Conservation (phyloP, 2,888 invertebrate species). For the Ganaspis brasiliensis region DNA sequence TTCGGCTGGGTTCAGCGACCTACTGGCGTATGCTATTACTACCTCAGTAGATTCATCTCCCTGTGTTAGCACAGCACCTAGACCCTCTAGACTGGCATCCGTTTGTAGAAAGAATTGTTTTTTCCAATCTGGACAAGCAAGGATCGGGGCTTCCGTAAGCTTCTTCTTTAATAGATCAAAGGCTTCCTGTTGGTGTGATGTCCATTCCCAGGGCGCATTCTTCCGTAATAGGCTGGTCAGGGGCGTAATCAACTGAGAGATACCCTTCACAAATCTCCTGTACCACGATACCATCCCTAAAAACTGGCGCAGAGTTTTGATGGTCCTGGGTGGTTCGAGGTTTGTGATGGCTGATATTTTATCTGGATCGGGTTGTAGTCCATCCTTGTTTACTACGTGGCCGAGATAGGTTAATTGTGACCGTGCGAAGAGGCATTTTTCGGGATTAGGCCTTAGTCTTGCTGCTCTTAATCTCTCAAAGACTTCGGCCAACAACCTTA, state of each 20-base stretch:
- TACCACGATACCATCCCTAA: conserved; percentile 38
- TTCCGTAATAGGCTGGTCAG: background rate
- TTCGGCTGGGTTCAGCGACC: too few relatives aligned
- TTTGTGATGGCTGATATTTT: background rate
- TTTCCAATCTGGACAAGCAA: too few relatives aligned
- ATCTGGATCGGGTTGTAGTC: conserved; percentile 2
- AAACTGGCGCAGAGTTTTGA: background rate
- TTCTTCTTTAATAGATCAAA: too few relatives aligned
- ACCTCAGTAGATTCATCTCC: too few relatives aligned
- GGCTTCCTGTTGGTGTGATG: background rate
- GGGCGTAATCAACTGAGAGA: background rate
- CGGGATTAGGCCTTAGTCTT: conserved; percentile 57
- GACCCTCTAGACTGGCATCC: too few relatives aligned
- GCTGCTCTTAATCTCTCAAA: conserved; percentile 60
- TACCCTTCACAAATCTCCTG: conserved; percentile 36
- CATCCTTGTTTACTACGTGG: conserved; percentile 37
- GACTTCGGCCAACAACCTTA: conserved; percentile 49
- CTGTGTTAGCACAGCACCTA: too few relatives aligned
- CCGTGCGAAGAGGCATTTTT: conserved; percentile 66
- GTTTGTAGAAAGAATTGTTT: too few relatives aligned
- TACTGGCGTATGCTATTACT: too few relatives aligned
- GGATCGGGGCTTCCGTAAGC: too few relatives aligned
- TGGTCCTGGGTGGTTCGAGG: background rate
- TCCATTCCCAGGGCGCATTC: background rate
- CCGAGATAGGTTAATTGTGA: conserved; percentile 57